Evolutionary conservation across 2,797 vertebrate species (phyloP), one percentile per base, ranked within the genome.

Genomic region (Avahi laniger): DNA sequence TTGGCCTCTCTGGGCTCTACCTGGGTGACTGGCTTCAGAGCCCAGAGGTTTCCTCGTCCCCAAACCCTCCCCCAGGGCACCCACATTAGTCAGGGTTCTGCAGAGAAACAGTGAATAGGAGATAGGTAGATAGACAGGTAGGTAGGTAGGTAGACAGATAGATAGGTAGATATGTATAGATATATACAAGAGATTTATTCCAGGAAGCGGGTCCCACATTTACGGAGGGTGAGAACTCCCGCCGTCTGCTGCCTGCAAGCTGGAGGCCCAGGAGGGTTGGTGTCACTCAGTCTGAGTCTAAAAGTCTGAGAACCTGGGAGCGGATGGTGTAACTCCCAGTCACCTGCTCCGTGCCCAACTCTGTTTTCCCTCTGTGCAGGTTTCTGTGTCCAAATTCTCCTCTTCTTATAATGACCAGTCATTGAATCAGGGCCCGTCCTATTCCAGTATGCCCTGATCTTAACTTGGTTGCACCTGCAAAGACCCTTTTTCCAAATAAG

Each of bases 61-160:
- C n/a, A 13, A 33, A 20, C 35, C 9, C 2, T 33, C n/a, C 75
- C 43, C 43, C 0, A 2, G 0, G 41, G 24, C 11, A 1, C 17
- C 69, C n/a, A 3, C 11, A 5, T 15, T 46, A 28, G 80, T 20
- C 52, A 33, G 28, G 26, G 63, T 9, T 35, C 30, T 30, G 30
- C 43, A 50, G 57, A 85, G 35, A 79, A 79, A 70, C 17, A 8
- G 8, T 33, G 59, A 83, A 48, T 18, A 41, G 28, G 35, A 11
- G 35, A 54, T 14, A 14, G 46, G 14, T 24, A 35, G 20, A 13
- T 35, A 52, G 73, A 33, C 4, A 43, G 41, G 43, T 7, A 70
- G 11, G 41, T 26, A 35, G 63, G 11, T 22, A 20, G 41, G 61
- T 10, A 22, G 43, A 26, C 9, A 17, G 4, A 7, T 50, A 41